phyloP scores from a whole-genome alignment of 2,797 vertebrate genomes.

The Pseudomugil gertrudae region DNA sequence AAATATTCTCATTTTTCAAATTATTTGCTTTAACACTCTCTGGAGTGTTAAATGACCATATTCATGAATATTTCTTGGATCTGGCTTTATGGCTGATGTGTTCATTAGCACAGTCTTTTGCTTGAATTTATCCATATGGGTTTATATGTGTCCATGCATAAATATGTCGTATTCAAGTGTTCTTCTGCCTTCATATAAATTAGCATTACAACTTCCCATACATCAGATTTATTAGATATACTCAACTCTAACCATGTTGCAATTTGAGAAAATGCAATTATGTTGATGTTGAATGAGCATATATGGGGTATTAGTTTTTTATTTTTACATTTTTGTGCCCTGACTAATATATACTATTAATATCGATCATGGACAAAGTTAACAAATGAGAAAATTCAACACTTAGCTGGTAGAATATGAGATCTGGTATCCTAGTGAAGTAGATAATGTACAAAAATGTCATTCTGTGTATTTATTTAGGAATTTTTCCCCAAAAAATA shows the following conservation, averaged over 20 bases:
- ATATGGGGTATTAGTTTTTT: slow-evolving; percentile 29
- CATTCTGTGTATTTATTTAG: not conserved
- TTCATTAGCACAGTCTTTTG: slow-evolving; percentile 49
- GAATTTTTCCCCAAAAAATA: not conserved
- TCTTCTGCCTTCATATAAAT: slow-evolving; percentile 32
- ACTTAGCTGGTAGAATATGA: not conserved
- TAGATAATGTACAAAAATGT: not conserved
- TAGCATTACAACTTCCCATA: slow-evolving; percentile 57
- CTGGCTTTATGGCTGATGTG: slow-evolving; percentile 56
- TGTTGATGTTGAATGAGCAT: slow-evolving; percentile 9
- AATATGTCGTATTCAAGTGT: not conserved
- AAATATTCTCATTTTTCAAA: slow-evolving; percentile 74
- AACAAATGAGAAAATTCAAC: not conserved
- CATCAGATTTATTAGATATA: slow-evolving; percentile 62
- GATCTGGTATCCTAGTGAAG: not conserved
- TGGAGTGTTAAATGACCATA: slow-evolving; percentile 35
- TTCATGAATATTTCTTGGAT: slow-evolving; percentile 46
- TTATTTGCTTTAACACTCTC: slow-evolving; percentile 63
- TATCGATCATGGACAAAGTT: slow-evolving; percentile 1
- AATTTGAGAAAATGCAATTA: slow-evolving; percentile 48
- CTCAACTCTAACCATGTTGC: slow-evolving; percentile 40
- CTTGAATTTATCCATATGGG: slow-evolving; percentile 1
- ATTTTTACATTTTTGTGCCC: slow-evolving; percentile 40
- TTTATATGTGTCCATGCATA: not conserved
- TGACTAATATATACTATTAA: slow-evolving; percentile 54